Base-by-base conservation (phyloP, 2,888 invertebrate species). In the Acronicta leporina region DNA sequence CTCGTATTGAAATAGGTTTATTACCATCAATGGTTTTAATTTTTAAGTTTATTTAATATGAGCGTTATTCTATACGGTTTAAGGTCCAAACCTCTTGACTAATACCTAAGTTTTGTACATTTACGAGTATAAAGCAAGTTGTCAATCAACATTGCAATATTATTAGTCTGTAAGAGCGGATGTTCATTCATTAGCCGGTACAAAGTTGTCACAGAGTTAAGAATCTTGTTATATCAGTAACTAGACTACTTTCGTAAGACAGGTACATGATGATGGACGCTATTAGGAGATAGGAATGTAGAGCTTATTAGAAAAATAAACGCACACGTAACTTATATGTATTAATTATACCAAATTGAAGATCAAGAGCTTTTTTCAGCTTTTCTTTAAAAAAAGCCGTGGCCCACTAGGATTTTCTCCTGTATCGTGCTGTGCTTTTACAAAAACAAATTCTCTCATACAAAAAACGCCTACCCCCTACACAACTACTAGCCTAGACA, bases 81-180 rank as follows among this genome's bases (percentile, higher is more conserved):
- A 54, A 35, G 41, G 44, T 56, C 11, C 8, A 68, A 8, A 52
- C 8, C 42, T 20, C n/a, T 15, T 48, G 14, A 15, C 15, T 30
- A 5, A 27, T 61, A 53, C 33, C 46, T 41, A 33, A 33, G 35
- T 60, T 60, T n/a, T 65, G 65, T 45, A 3, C 11, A 50, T 11
- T 38, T 49, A 52, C 70, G 41, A 52, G 45, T 49, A 40, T 25
- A 10, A 33, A 27, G 62, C 65, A 51, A 66, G 49, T 72, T 68
- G 77, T 76, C 76, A 63, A 74, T 74, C 77, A 67, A 50, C 49
- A 30, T 13, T 16, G 58, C 62, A 76, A 72, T 76, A 72, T 20
- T 20, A 76, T 72, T 62, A 55, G 50, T 63, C 46, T 66, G 50
- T 69, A 76, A 52, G 63, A 50, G 61, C 72, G 72, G 77, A 76